Conservation (phyloP, 2,113 vertebrate genomes). For the Euleptes europaea region DNA sequence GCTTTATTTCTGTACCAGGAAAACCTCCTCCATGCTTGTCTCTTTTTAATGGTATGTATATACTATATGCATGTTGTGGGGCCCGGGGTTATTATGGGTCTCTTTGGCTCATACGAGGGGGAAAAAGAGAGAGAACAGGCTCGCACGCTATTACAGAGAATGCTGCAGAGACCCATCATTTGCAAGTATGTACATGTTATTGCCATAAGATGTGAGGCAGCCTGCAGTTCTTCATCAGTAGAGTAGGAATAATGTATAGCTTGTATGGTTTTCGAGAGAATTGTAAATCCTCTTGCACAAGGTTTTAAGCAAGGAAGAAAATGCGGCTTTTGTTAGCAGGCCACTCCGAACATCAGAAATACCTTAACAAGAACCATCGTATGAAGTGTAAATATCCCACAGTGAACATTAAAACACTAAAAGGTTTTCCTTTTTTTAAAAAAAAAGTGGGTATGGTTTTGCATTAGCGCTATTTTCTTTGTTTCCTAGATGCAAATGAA, state of each 20-base stretch:
- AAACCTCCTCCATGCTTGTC: not conserved
- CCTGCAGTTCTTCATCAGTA: not conserved
- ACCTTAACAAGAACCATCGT: not conserved
- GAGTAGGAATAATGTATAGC: not conserved
- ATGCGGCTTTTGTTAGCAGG: too few species aligned
- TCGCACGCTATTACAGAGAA: not conserved
- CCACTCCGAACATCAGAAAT: not conserved
- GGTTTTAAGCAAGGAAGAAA: not conserved
- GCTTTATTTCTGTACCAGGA: not conserved
- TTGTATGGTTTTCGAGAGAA: not conserved
- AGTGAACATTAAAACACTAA: conserved; percentile 1
- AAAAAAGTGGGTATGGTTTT: not conserved
- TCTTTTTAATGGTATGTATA: not conserved
- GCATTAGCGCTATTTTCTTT: conserved; percentile 5
- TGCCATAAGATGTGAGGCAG: not conserved
- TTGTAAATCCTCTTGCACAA: not conserved
- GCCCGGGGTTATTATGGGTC: not conserved
- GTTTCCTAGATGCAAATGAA: conserved; percentile 19
- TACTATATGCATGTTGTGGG: not conserved
- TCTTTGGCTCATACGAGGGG: not conserved
- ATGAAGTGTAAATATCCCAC: not conserved
- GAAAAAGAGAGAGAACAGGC: not conserved
- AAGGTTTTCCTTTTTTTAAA: not conserved
- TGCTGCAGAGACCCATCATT: not conserved
- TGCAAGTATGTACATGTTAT: not conserved